phyloP scores from a whole-genome alignment of 2,113 vertebrate species.

The Cryptoleucopteryx plumbea region DNA sequence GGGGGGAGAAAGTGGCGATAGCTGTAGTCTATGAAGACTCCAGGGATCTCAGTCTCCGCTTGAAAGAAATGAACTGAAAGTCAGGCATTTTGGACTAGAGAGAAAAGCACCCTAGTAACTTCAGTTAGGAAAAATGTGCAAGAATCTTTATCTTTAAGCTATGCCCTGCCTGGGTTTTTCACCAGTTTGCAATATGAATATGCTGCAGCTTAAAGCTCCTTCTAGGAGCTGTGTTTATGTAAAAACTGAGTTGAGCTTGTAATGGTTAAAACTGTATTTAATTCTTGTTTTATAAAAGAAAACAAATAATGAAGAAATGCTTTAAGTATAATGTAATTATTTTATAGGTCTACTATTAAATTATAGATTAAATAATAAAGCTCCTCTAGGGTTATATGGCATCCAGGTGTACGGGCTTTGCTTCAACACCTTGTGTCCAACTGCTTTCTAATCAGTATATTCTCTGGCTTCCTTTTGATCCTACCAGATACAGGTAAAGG shows the following conservation, averaged over 20 bases:
- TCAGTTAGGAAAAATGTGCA: slow-evolving; percentile 4
- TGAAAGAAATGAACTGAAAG: neutral
- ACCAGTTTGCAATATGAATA: slow-evolving; percentile 55
- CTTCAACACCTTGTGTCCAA: slow-evolving; percentile 1
- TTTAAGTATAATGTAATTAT: slow-evolving; percentile 82
- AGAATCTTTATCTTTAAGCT: slow-evolving; percentile 41
- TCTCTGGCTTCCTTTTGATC: neutral
- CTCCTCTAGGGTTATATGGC: slow-evolving; percentile 69
- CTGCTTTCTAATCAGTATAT: neutral
- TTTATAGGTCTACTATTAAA: slow-evolving; percentile 80
- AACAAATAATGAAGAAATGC: slow-evolving; percentile 73
- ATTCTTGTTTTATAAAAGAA: slow-evolving; percentile 79
- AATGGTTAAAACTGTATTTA: slow-evolving; percentile 78
- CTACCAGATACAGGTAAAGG: neutral
- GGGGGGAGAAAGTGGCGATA: neutral
- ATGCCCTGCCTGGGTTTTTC: neutral
- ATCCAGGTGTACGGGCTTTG: slow-evolving; percentile 26
- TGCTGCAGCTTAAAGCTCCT: slow-evolving; percentile 68
- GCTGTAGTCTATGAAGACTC: neutral
- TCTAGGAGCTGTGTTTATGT: slow-evolving; percentile 60
- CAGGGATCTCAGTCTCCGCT: neutral
- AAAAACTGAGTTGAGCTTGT: slow-evolving; percentile 73
- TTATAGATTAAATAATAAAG: slow-evolving; percentile 83
- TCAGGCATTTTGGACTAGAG: neutral
- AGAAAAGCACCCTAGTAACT: neutral